phyloP scores from a whole-genome alignment of 2,113 vertebrate species.

The Phocoena sinus region DNA sequence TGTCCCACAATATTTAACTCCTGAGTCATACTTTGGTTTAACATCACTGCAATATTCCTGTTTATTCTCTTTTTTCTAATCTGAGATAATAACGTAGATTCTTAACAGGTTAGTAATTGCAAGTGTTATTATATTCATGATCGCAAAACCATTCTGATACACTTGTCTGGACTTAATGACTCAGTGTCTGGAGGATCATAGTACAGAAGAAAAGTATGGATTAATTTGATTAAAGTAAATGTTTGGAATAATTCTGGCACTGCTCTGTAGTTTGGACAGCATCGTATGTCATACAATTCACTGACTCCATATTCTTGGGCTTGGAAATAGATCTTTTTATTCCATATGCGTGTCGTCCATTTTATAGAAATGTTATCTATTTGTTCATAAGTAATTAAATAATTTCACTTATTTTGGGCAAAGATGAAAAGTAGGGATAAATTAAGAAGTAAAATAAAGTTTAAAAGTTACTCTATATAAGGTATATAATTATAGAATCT shows the following conservation, averaged over 20 bases:
- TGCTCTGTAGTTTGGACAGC: not conserved
- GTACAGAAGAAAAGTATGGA: not conserved
- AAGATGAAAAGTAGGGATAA: not conserved
- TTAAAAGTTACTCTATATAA: not conserved
- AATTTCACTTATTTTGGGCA: not conserved
- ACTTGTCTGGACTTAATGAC: not conserved
- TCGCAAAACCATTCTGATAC: not conserved
- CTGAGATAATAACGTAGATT: not conserved
- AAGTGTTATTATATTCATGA: not conserved
- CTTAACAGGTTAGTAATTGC: not conserved
- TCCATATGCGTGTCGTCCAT: not conserved
- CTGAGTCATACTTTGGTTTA: not conserved
- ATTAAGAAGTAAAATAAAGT: slow-evolving; percentile 6
- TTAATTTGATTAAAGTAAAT: not conserved
- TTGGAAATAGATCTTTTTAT: not conserved
- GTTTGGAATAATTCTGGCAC: not conserved
- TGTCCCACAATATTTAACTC: not conserved
- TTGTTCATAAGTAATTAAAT: not conserved
- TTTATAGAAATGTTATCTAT: not conserved
- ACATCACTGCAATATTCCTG: not conserved
- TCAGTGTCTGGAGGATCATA: not conserved
- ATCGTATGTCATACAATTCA: not conserved
- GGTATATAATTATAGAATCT: not conserved
- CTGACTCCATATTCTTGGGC: not conserved
- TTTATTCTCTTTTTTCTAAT: not conserved